Base-by-base conservation (phyloP, 2,888 invertebrate species). In the Ichneumoninae sp. region DNA sequence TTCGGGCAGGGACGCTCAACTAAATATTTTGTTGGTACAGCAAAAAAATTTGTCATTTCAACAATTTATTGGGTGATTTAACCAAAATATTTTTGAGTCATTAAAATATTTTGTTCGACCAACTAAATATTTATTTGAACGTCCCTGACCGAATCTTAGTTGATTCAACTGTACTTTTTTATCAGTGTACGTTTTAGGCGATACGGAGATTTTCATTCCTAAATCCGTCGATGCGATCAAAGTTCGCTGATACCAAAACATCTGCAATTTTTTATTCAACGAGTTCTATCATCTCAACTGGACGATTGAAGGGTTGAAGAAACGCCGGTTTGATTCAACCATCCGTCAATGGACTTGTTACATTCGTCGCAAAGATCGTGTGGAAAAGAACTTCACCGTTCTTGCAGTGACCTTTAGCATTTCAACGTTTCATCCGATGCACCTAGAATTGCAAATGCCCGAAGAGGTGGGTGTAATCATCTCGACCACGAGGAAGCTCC, bases 401-500 rank as follows among this genome's bases (percentile, higher is more conserved):
- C 5, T 22, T 16, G 16, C 44, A 60, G 44, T 60, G 60, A 65
- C 22, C 65, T 33, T 75, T 36, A 7, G 3, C 50, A 65, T 65
- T 65, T 63, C 33, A 13, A 36, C 65, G 6, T 63, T 47, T 22
- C 26, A 50, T 33, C 33, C 50, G 50, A 74, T 65, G 33, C 33
- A 50, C 50, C 50, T n/a, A 33, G 50, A 50, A 36, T 19, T 65
- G 33, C 30, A 50, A 65, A 75, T 65, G 36, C 65, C 63, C 13
- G 36, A 19, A 36, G 70, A 75, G 57, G 44, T 60, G 65, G 78
- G 47, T 40, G 68, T 74, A 85, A 85, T 81, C 69, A 85, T 81
- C 74, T 66, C 75, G 75, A 78, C 70, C 78, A 66, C 75, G 74
- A 54, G 65, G 73, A 65, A 74, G 77, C 84, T 78, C 60, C 70